phyloP scores from a whole-genome alignment of 2,888 invertebrate genomes.

The Cerceris rybyensis region DNA sequence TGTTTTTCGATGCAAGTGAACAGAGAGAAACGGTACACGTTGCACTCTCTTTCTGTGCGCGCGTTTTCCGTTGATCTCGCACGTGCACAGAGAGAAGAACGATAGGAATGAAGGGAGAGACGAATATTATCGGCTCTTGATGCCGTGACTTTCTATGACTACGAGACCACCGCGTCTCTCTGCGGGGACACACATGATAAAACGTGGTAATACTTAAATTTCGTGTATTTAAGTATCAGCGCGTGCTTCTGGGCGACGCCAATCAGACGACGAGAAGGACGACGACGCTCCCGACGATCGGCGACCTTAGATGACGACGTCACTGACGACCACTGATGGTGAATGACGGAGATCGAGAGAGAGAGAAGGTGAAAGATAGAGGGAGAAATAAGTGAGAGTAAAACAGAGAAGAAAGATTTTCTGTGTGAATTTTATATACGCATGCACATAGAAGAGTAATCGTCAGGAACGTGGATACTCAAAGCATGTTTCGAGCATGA shows the following conservation, averaged over 20 bases:
- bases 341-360: conserved; percentile 29
- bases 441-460: conserved; percentile 11
- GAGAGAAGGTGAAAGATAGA: conserved; percentile 5
- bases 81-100: conserved; percentile 4
- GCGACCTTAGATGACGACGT: conserved; percentile 31
- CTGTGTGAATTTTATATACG: conserved; percentile 2
- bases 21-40: neutral
- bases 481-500: conserved; percentile 55
- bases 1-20: neutral
- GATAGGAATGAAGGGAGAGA: neutral
- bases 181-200: conserved; percentile 25
- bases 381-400: conserved; percentile 3
- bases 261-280: conserved; percentile 15
- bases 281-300: conserved; percentile 33
- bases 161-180: conserved; percentile 16
- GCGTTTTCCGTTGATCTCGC: conserved; percentile 3
- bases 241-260: conserved; percentile 28
- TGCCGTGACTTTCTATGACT: conserved; percentile 5
- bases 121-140: conserved; percentile 14
- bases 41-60: neutral
- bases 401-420: conserved; percentile 13
- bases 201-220: conserved; percentile 57
- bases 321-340: conserved; percentile 34
- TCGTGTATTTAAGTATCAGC: conserved; percentile 37
- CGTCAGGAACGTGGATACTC: no score